Conservation (phyloP, 2,797 vertebrate species). For the Pyrocephalus nanus region DNA sequence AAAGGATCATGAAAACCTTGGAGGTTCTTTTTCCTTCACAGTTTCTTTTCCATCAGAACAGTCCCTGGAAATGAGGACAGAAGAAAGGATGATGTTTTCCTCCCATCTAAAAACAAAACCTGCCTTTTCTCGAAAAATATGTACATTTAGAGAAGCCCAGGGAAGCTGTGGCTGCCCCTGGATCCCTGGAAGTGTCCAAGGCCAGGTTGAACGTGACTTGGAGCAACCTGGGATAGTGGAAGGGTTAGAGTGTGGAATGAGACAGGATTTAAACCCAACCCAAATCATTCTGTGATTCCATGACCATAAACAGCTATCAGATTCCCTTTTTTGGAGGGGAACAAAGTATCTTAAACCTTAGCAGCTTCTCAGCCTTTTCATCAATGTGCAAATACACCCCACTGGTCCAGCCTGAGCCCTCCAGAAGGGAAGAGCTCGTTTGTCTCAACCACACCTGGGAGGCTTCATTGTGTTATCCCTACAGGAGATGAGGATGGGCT, state of each 20-base stretch:
- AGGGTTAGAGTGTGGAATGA: not conserved
- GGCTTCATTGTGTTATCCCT: not conserved
- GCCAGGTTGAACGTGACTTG: not conserved
- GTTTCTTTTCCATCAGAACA: not conserved
- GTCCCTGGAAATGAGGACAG: not conserved
- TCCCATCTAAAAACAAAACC: not conserved
- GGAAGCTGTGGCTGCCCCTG: not conserved
- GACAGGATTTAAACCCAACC: not conserved
- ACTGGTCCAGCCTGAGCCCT: not conserved
- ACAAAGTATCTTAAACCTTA: not conserved
- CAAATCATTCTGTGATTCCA: not conserved
- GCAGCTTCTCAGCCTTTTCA: conserved; percentile 2
- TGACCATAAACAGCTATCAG: not conserved
- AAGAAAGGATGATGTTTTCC: not conserved
- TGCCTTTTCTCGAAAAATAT: not conserved
- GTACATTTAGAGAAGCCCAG: not conserved
- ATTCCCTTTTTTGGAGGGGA: not conserved
- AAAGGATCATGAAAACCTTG: not conserved
- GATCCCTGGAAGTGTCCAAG: not conserved
- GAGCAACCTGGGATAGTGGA: not conserved
- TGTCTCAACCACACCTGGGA: not conserved
- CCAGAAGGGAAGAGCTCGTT: not conserved
- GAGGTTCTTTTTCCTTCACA: not conserved
- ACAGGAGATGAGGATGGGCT: not conserved
- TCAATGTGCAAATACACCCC: not conserved